Evolutionary conservation across 2,797 vertebrate genomes (phyloP), one percentile per base, ranked within the genome.

Genomic region (Protonibea diacanthus): DNA sequence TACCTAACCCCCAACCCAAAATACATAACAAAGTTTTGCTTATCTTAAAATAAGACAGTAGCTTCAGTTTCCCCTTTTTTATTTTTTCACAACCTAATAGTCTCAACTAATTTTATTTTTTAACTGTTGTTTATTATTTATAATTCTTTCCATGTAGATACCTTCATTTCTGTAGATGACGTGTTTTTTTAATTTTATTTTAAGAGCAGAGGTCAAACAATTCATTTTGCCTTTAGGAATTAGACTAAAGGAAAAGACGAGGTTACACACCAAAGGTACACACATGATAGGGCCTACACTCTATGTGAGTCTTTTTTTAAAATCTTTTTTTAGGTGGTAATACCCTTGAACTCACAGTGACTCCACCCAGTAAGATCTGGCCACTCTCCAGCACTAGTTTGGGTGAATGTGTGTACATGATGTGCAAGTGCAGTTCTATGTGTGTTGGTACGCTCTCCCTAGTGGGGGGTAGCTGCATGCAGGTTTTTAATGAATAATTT

Each of bases 401-500:
- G 9, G 2, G 40, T 23, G 20, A 6, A 9, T 40, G 65, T 52
- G 1, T 56, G 14, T 6, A 33, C 58, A 20, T 4, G 21, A 20
- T 4, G 21, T 67, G 23, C 23, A 21, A 25, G 49, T 52, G 40
- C 33, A 6, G 10, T 55, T 61, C 21, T 59, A 17, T 58, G 29
- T 59, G 51, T 65, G 12, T 38, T 66, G 27, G 49, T 44, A 4
- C 52, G 76, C 44, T 55, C 53, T 64, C 60, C 44, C 42, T 67
- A 49, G 72, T 76, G 40, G 49, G 33, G 33, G 53, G 44, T 47
- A 27, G 72, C 60, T 63, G 56, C 73, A 76, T 76, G 80, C 63
- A 82, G 82, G 55, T 82, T 83, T 82, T 70, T 76, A 79, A 91
- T 91, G 69, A 89, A 88, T 90, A 71, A 87, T 91, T 91, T 71